These are phyloP conservation scores for Habropoda laboriosa DNA, from an alignment of 1,140 invertebrate genomes.

Conservation along the genomic window DNA sequence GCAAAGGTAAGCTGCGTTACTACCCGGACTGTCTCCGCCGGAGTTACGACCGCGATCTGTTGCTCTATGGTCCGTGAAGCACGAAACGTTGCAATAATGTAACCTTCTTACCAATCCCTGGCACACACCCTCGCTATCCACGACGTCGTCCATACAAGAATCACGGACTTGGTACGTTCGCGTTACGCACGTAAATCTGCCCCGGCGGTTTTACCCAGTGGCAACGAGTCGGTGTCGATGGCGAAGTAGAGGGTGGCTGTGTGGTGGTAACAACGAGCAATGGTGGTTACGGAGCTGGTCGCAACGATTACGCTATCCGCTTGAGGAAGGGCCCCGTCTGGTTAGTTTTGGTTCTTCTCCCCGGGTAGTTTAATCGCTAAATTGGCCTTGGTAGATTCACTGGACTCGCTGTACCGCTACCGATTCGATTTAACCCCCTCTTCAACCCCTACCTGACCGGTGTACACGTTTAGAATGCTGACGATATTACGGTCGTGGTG, in stretches of 20 bases:
- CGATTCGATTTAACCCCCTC: neutral
- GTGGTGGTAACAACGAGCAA: neutral
- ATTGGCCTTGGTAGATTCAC: conserved; percentile 65
- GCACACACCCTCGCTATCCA: neutral
- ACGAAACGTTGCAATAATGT: conserved; percentile 72
- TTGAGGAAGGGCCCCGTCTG: conserved; percentile 50
- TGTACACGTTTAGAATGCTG: conserved; percentile 1
- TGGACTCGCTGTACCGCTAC: conserved; percentile 13
- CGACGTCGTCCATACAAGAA: conserved; percentile 55
- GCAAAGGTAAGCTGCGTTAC: conserved; percentile 52
- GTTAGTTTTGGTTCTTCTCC: conserved; percentile 67
- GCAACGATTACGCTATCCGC: conserved; percentile 38
- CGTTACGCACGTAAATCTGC: conserved; percentile 62
- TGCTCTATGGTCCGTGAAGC: conserved; percentile 73
- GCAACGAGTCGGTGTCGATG: conserved; percentile 3
- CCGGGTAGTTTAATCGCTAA: conserved; percentile 74
- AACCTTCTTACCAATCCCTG: conserved; percentile 72
- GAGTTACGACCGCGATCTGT: conserved; percentile 69
- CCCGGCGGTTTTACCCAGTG: conserved; percentile 40
- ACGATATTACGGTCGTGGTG: neutral
- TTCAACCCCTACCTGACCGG: neutral
- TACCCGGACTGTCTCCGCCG: conserved; percentile 55
- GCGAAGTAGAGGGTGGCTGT: neutral
- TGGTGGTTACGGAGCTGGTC: conserved; percentile 14
- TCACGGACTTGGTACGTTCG: conserved; percentile 53